Evolutionary conservation across 2,888 invertebrate species (phyloP).

Genomic region (Mylabris sibirica): DNA sequence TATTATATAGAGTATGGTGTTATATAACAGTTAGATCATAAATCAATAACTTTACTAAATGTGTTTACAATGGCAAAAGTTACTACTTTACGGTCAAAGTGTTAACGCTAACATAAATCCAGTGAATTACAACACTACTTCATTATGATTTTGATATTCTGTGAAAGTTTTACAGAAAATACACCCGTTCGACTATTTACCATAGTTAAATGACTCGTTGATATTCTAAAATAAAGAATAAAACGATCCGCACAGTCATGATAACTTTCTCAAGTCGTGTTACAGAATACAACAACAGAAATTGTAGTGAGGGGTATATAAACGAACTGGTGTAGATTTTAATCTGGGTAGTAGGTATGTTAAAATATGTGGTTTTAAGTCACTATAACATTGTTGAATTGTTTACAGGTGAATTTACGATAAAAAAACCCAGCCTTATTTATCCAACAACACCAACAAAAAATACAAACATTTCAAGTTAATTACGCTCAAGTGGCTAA

Average conservation of each 20-base stretch:
- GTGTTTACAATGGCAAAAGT: slow-evolving; percentile 14
- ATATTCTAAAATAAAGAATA: not conserved
- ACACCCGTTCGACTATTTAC: not conserved
- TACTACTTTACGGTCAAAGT: slow-evolving; percentile 6
- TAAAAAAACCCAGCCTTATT: not conserved
- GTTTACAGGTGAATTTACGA: not conserved
- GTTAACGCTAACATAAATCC: not conserved
- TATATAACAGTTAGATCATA: not conserved
- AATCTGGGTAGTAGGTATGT: not conserved
- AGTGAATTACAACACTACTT: not conserved
- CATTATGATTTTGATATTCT: not conserved
- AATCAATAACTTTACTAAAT: slow-evolving; percentile 14
- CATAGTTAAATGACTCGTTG: too few relatives aligned
- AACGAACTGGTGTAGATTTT: too few relatives aligned
- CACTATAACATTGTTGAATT: not conserved
- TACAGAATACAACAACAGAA: not conserved
- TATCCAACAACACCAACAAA: not conserved
- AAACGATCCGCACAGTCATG: too few relatives aligned
- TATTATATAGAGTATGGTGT: not conserved
- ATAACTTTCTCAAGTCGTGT: too few relatives aligned
- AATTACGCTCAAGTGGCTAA: not conserved
- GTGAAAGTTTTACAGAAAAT: not conserved
- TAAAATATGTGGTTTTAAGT: not conserved
- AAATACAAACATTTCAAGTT: not conserved
- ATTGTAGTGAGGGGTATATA: too few relatives aligned